Evolutionary conservation across 2,888 invertebrate genomes (phyloP).

Genomic region (Girardia tigrina): DNA sequence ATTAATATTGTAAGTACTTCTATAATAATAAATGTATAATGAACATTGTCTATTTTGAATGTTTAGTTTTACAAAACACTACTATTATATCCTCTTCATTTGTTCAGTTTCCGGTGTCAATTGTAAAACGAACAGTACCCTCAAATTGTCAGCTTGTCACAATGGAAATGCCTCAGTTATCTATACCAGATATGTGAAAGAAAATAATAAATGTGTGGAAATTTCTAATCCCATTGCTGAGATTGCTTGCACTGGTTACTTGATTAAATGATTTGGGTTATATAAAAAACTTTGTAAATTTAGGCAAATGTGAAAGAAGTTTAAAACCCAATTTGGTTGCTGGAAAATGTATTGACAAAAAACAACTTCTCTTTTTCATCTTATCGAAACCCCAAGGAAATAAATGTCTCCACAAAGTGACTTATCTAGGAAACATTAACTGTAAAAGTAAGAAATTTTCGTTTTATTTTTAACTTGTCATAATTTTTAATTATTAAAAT

Average conservation of each 20-base stretch:
- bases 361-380: neutral
- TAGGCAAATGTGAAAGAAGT: neutral
- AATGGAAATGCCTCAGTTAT: neutral
- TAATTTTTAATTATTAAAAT: no score
- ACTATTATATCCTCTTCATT: no score
- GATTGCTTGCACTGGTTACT: neutral
- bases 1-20: no score
- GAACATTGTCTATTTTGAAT: no score
- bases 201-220: neutral
- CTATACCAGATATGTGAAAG: neutral
- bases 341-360: neutral
- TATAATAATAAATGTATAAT: no score
- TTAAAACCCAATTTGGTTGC: neutral
- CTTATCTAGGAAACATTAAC: no score
- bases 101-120: neutral
- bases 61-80: no score
- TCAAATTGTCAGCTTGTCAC: neutral
- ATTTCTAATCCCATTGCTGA: neutral
- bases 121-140: neutral
- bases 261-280: neutral
- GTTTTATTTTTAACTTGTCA: no score
- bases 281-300: neutral
- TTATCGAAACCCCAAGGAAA: neutral
- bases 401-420: no score
- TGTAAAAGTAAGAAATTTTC: no score